Base-by-base conservation (phyloP, 2,113 vertebrate genomes). In the Nerophis lumbriciformis region DNA sequence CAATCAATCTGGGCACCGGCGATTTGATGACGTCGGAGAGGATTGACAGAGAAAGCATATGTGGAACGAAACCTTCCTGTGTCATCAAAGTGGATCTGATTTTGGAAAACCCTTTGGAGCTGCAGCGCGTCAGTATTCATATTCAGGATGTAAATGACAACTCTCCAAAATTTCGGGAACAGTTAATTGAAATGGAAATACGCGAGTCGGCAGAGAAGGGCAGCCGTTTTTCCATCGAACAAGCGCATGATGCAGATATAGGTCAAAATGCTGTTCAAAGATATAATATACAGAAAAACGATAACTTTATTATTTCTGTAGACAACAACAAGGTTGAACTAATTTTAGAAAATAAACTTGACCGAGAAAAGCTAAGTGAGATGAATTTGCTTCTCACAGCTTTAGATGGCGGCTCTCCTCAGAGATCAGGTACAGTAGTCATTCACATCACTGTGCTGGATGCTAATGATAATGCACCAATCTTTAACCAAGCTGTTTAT, bases 141-240 rank as follows among this genome's bases (percentile, higher is more conserved):
- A 7, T 90, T 0, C 82, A 85, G 53, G 89, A 90, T 62, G 16
- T 84, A 1, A 90, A 90, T 3, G 89, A 90, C 50, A 90, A 90
- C 15, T 45, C 77, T 0, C 89, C 89, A 0, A 39, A 49, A 36
- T 72, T 83, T 5, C 56, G 14, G 47, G 35, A 81, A 2, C 39
- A 65, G 0, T 8, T 8, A 4, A 65, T 79, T 7, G 78, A 81
- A 58, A 81, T 61, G 59, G 81, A 83, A 19, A 69, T 79, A 36
- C 16, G 35, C 0, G 54, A 2, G 21, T 79, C 1, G 68, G 89
- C 83, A 12, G 80, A 78, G 50, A 91, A 93, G 79, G 65, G 66
- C 0, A 72, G 47, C 2, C 85, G 77, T 0, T 88, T 88, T n/a
- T 71, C 80, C 0, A 69, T 94, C 15, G 85, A 86, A 16, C 74